Evolutionary conservation across 2,888 invertebrate genomes (phyloP).

Genomic region (Caenorhabditis becei): DNA sequence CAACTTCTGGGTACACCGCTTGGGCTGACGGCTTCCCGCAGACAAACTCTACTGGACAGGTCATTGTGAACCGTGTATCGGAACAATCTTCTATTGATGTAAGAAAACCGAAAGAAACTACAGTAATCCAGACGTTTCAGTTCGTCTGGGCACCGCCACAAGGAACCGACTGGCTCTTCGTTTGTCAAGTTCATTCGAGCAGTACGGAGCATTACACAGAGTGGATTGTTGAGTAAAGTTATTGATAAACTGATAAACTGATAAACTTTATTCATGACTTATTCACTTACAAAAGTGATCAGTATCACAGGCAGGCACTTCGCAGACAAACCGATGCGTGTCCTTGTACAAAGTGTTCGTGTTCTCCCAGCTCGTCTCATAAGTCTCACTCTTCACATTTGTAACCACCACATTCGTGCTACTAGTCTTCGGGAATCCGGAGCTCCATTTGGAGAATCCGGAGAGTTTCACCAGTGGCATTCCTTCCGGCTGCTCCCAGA

Average conservation of each 20-base stretch:
- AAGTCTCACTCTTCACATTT: neutral
- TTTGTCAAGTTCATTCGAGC: constrained; percentile 28
- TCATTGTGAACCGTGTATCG: constrained; percentile 19
- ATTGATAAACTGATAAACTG: neutral
- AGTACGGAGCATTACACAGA: constrained; percentile 36
- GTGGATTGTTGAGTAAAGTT: neutral
- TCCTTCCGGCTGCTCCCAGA: constrained; percentile 1
- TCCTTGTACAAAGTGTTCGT: constrained; percentile 1
- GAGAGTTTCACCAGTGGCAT: neutral
- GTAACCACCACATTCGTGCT: constrained; percentile 2
- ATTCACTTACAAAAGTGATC: constrained; percentile 33
- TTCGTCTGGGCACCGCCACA: constrained; percentile 41
- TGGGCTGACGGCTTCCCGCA: constrained; percentile 45
- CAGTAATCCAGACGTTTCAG: too few relatives aligned
- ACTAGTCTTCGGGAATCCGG: neutral
- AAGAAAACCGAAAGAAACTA: too few relatives aligned
- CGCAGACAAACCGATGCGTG: neutral
- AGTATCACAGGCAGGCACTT: constrained; percentile 5
- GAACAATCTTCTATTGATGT: neutral
- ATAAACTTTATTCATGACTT: neutral
- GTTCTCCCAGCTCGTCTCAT: neutral
- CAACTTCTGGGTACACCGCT: constrained; percentile 10
- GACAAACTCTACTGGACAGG: constrained; percentile 36
- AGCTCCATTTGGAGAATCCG: neutral
- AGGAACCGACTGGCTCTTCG: constrained; percentile 23